Percentiles rank a stretch among this genome's conserved stretches.
Evolutionary conservation across 2,888 invertebrate genomes (phyloP).

Genomic region (Pycnomerus fuliginosus): DNA sequence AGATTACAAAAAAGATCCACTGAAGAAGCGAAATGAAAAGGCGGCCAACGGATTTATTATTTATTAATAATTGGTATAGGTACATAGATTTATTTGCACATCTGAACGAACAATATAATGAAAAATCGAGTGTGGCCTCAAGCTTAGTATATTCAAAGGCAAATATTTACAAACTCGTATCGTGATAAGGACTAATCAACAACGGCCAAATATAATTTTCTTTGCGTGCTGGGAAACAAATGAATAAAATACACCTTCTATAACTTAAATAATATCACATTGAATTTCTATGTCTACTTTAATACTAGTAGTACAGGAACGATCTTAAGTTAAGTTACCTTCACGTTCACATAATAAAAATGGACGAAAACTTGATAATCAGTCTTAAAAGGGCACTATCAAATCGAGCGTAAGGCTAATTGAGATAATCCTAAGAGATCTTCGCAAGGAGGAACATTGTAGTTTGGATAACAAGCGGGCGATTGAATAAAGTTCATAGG

Average conservation of each 20-base stretch:
- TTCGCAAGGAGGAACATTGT: constrained; percentile 40
- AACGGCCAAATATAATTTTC: constrained; percentile 23
- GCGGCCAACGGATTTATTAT: too few species aligned
- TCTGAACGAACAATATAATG: constrained; percentile 20
- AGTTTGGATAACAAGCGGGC: constrained; percentile 41
- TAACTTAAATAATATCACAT: constrained; percentile 49
- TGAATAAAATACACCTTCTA: constrained; percentile 26
- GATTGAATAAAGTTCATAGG: constrained; percentile 44
- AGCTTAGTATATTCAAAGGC: constrained; percentile 12
- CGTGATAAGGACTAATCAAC: constrained; percentile 25
- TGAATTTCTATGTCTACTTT: constrained; percentile 29
- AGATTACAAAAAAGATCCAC: too few species aligned
- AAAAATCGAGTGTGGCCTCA: constrained; percentile 10
- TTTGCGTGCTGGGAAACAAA: constrained; percentile 25
- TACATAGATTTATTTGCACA: constrained; percentile 21
- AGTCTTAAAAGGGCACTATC: constrained; percentile 22
- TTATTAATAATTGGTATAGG: too few species aligned
- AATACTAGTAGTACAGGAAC: constrained; percentile 18
- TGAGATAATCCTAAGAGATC: constrained; percentile 47
- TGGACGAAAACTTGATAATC: constrained; percentile 2
- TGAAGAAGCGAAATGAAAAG: too few species aligned
- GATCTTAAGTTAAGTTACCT: constrained; percentile 9
- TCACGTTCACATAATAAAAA: neutral
- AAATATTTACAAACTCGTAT: constrained; percentile 25
- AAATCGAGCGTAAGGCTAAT: constrained; percentile 42